Evolutionary conservation across 64 coral and sea anemone species (phyloP).

Genomic region (Trachythela sp.): DNA sequence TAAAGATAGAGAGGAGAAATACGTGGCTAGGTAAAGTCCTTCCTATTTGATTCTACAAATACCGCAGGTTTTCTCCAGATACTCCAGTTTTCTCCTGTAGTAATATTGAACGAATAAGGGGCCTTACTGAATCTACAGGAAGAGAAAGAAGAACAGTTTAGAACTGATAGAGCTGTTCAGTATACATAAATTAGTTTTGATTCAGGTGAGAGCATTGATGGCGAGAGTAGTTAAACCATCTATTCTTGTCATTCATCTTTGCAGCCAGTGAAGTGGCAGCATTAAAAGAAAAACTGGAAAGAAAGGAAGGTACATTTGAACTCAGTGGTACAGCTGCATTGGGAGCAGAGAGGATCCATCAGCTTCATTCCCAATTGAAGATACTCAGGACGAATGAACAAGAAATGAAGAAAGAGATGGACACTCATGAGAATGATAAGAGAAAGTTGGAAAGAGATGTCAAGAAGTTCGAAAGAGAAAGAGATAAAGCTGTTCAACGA

Average conservation of each 20-base stretch:
- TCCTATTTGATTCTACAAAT: too few species aligned
- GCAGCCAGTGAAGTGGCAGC: conserved; percentile 76
- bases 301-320: conserved; percentile 46
- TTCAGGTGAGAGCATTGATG: too few species aligned
- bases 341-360: conserved; percentile 86
- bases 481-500: conserved; percentile 63
- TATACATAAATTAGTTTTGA: too few species aligned
- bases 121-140: not conserved
- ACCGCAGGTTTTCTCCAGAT: too few species aligned
- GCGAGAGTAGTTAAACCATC: too few species aligned
- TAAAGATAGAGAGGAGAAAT: conserved; percentile 7
- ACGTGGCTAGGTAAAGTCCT: too few species aligned
- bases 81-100: not conserved
- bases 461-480: conserved; percentile 64
- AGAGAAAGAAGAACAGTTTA: too few species aligned
- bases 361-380: conserved; percentile 75
- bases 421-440: conserved; percentile 62
- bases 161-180: too few species aligned
- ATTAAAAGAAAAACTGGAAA: conserved; percentile 71
- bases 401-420: conserved; percentile 58
- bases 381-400: conserved; percentile 59
- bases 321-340: conserved; percentile 64
- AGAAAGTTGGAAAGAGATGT: conserved; percentile 54
- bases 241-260: not conserved
- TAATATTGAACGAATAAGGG: not conserved